These are phyloP conservation scores for Enteromius trimaculatus DNA, from an alignment of 2,797 vertebrate species.

Conservation along the genomic window DNA sequence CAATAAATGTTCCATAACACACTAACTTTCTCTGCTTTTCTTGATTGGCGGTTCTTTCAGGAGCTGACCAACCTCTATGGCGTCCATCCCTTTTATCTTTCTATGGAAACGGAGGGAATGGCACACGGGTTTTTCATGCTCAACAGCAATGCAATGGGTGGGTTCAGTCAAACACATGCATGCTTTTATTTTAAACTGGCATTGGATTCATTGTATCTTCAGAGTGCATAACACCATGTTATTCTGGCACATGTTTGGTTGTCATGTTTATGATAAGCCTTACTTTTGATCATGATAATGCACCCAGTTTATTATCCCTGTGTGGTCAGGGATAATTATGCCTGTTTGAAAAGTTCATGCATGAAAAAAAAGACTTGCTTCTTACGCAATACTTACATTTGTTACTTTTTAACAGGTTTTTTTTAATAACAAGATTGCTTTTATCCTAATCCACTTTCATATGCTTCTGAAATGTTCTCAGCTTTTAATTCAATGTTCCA, in stretches of 20 bases:
- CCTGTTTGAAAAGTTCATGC: background rate
- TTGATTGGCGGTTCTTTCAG: constrained; percentile 65
- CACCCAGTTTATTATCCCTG: background rate
- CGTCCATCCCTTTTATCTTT: constrained; percentile 87
- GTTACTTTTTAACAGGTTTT: too few relatives aligned
- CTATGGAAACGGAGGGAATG: constrained; percentile 80
- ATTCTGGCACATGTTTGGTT: background rate
- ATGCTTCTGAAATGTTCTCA: too few relatives aligned
- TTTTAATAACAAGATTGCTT: too few relatives aligned
- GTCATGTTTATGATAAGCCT: background rate
- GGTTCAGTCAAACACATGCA: constrained; percentile 12
- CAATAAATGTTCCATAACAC: background rate
- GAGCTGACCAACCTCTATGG: constrained; percentile 87
- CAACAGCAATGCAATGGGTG: constrained; percentile 84
- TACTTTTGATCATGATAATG: background rate
- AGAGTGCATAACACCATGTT: background rate
- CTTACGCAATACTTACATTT: background rate
- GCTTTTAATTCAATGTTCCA: too few relatives aligned
- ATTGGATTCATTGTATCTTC: background rate
- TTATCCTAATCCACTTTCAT: too few relatives aligned
- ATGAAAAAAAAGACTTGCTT: background rate
- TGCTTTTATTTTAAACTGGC: background rate
- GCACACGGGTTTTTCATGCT: constrained; percentile 89
- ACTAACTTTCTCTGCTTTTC: constrained; percentile 11
- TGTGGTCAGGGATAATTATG: background rate